A percentile compares a stretch with the other conserved stretches of the same genome.
Evolutionary conservation across 1,140 invertebrate species (phyloP).

Genomic region (Metaphire vulgaris): DNA sequence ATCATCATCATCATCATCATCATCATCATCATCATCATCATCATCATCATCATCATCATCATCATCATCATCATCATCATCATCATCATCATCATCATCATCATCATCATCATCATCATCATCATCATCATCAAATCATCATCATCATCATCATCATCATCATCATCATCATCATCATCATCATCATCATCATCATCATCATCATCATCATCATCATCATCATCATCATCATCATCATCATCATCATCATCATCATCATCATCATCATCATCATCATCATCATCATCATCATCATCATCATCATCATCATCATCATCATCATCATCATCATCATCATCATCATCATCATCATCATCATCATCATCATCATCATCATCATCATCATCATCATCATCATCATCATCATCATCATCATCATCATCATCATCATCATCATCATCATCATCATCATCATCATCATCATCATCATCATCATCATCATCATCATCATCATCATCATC

Average conservation of each 20-base stretch:
- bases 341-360: too few relatives aligned
- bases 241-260: background rate
- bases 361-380: too few relatives aligned
- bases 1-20: slow-evolving; percentile 1
- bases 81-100: slow-evolving; percentile 4
- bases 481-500: too few relatives aligned
- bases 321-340: too few relatives aligned
- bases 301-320: too few relatives aligned
- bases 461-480: too few relatives aligned
- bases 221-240: background rate
- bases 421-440: too few relatives aligned
- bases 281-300: too few relatives aligned
- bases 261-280: background rate
- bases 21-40: background rate
- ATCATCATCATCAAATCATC: background rate
- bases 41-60: slow-evolving; percentile 4
- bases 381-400: too few relatives aligned
- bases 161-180: slow-evolving; percentile 3
- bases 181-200: slow-evolving; percentile 16
- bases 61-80: slow-evolving; percentile 16
- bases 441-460: too few relatives aligned
- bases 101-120: background rate
- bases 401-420: too few relatives aligned
- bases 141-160: background rate
- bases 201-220: slow-evolving; percentile 1